Evolutionary conservation across 1,140 invertebrate genomes (phyloP), one percentile per base, ranked within the genome.

Genomic region (Ruditapes philippinarum): DNA sequence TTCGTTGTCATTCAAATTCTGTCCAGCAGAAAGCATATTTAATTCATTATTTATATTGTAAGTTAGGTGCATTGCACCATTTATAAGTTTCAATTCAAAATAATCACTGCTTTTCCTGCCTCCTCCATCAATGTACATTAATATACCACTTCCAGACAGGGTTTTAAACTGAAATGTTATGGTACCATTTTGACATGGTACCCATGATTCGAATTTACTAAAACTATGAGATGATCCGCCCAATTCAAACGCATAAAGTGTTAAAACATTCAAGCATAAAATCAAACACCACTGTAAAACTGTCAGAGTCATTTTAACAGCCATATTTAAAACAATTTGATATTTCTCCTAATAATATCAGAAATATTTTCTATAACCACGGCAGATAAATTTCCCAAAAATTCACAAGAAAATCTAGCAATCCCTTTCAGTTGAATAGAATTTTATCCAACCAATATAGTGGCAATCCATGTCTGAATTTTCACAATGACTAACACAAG

Each of bases 21-120:
- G 74, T 31, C 93, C 93, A 98, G 65, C 65, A 97, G 17, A 98
- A 98, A 76, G 98, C 96, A 95, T 99, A 98, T 95, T 98, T 98
- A 87, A 88, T 57, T 91, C 92, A 62, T 92, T 91, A 25, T 92
- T 93, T 25, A 93, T 81, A 57, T 92, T 93, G 92, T 98, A 97
- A 70, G 98, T 97, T 0, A 98, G 97, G 97, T 98, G 91, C n/a
- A 99, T 96, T 0, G 97, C 97, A 36, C 98, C 98, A 94, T 99
- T 98, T 9, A 99, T 98, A 17, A 99, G 96, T 94, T 99, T 99
- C 79, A 99, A 95, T 96, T 99, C 98, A 95, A 99, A 98, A 96
- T 99, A 99, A 60, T 89, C 87, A 17, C 17, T 19, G 95, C 99
- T 98, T 93, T 98, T 98, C n/a, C 98, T 98, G 19, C 98, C 98